Evolutionary conservation across 2,797 vertebrate species (phyloP).

Genomic region (Tragopan temminckii): DNA sequence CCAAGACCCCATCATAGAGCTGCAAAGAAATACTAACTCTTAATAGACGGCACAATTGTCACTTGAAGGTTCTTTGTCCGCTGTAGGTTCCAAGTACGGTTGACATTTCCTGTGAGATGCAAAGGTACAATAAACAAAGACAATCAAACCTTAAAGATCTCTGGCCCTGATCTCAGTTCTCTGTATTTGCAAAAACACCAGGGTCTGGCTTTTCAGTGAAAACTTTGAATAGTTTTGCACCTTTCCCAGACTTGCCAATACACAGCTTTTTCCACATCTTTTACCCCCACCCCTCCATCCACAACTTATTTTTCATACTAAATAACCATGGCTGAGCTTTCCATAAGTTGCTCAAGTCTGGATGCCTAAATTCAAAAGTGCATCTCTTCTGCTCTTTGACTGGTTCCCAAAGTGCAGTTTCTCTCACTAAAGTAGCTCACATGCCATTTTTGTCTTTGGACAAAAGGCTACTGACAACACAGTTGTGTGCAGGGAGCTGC

Average conservation of each 20-base stretch:
- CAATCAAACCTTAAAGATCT: background rate
- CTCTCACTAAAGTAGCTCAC: background rate
- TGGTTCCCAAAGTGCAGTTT: background rate
- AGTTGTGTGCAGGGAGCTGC: background rate
- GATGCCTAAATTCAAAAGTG: background rate
- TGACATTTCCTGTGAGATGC: slow-evolving; percentile 73
- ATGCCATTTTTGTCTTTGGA: background rate
- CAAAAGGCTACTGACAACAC: background rate
- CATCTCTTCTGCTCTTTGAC: background rate
- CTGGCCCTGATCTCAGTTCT: background rate
- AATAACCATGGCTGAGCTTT: background rate
- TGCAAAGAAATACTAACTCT: slow-evolving; percentile 72
- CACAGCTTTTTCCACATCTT: background rate
- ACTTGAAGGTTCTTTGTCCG: slow-evolving; percentile 82
- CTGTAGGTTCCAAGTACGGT: slow-evolving; percentile 84
- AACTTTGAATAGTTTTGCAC: background rate
- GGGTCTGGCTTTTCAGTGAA: background rate
- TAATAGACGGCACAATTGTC: slow-evolving; percentile 80
- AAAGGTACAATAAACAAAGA: background rate
- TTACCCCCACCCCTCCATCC: background rate
- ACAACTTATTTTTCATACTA: background rate
- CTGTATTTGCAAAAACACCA: background rate
- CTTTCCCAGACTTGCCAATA: background rate
- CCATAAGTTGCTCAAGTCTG: background rate
- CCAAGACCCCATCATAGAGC: background rate